phyloP scores from a whole-genome alignment of 2,113 vertebrate species.

The Euleptes europaea region DNA sequence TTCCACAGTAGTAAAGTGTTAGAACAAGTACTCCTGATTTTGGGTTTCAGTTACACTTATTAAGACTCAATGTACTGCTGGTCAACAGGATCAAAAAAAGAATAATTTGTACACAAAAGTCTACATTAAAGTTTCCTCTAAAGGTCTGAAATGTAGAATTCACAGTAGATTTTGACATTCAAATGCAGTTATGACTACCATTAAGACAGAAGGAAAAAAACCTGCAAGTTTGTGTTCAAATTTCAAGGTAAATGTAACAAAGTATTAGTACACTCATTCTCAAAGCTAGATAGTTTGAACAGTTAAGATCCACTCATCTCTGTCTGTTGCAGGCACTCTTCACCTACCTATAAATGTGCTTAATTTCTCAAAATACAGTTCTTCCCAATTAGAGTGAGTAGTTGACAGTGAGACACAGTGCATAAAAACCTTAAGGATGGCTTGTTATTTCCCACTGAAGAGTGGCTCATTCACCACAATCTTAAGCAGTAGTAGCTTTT shows the following conservation, averaged over 20 bases:
- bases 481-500: background rate
- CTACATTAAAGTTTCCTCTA: conserved; percentile 25
- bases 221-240: conserved; percentile 21
- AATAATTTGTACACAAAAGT: conserved; percentile 53
- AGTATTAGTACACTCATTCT: conserved; percentile 11
- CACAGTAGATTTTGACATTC: conserved; percentile 39
- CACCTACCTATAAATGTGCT: background rate
- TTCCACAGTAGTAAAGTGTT: conserved; percentile 45
- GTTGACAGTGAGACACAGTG: conserved; percentile 62
- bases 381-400: conserved; percentile 28
- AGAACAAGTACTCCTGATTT: conserved; percentile 55
- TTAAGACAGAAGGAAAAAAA: conserved; percentile 31
- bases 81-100: conserved; percentile 64
- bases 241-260: conserved; percentile 32
- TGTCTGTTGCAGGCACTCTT: background rate
- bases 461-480: background rate
- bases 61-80: conserved; percentile 52
- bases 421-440: conserved; percentile 32
- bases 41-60: conserved; percentile 38
- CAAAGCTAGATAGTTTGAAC: conserved; percentile 28
- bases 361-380: conserved; percentile 28
- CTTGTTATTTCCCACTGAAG: conserved; percentile 24
- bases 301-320: background rate
- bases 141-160: conserved; percentile 50
- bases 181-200: conserved; percentile 28